Evolutionary conservation across 2,797 vertebrate genomes (phyloP).

Genomic region (Columba guinea): DNA sequence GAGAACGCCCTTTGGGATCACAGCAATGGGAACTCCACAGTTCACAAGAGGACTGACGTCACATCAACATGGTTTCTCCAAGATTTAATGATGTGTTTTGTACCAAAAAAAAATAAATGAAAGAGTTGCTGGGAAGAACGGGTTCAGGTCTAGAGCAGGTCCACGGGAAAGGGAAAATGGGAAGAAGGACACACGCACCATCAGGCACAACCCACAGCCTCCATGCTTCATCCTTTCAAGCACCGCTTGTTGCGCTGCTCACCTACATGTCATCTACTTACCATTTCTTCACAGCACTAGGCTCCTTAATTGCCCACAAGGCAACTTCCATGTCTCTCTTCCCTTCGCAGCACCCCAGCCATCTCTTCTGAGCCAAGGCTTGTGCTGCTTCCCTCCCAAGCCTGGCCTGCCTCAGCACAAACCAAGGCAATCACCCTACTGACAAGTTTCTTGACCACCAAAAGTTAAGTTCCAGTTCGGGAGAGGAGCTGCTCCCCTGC

Average conservation of each 20-base stretch:
- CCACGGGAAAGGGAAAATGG: background rate
- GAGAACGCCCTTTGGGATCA: background rate
- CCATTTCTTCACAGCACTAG: background rate
- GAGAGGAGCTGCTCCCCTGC: background rate
- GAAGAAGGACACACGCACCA: background rate
- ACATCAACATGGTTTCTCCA: background rate
- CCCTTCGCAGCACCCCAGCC: background rate
- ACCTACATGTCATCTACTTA: background rate
- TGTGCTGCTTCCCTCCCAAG: background rate
- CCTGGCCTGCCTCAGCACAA: fast-evolving
- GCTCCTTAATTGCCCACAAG: fast-evolving
- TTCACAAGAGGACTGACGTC: conserved; percentile 16
- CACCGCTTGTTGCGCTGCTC: background rate
- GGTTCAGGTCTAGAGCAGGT: background rate
- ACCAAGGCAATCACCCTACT: background rate
- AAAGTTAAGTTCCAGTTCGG: background rate
- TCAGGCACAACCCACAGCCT: background rate
- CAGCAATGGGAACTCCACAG: background rate
- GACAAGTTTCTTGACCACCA: background rate
- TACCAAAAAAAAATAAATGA: background rate
- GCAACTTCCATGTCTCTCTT: background rate
- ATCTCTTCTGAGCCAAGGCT: background rate
- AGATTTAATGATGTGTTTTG: conserved; percentile 8
- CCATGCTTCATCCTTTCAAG: background rate
- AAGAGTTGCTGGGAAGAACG: background rate